These are phyloP conservation scores for Peribatodes rhomboidaria DNA, from an alignment of 2,888 invertebrate genomes.

Conservation along the genomic window DNA sequence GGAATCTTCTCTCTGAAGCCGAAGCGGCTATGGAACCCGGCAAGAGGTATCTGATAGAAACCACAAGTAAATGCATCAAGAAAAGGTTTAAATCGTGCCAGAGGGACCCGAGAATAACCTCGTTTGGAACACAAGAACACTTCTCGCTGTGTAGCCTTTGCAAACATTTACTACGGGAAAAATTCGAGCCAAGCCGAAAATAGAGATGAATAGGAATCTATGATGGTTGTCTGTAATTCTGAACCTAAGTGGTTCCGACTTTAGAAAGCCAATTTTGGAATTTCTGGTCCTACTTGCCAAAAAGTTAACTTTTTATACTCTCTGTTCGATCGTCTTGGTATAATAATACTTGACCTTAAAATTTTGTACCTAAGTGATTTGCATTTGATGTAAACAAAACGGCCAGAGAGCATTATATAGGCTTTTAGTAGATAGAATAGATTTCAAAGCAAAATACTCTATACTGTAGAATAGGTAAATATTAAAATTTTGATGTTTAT, in stretches of 20 bases:
- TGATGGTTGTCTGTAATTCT: background rate
- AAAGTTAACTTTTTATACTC: constrained; percentile 19
- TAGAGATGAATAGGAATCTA: background rate
- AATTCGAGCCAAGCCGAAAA: constrained; percentile 5
- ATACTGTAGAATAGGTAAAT: constrained; percentile 16
- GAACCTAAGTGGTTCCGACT: background rate
- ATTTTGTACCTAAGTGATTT: constrained; percentile 4
- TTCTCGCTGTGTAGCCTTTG: constrained; percentile 48
- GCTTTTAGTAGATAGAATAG: constrained; percentile 7
- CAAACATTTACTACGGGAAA: constrained; percentile 34
- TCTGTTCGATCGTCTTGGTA: constrained; percentile 13
- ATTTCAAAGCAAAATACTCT: constrained; percentile 16
- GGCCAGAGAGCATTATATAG: background rate
- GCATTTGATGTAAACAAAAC: constrained; percentile 26
- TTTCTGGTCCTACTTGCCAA: constrained; percentile 23
- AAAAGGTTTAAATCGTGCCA: constrained; percentile 58
- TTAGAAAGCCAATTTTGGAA: background rate
- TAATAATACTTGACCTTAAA: constrained; percentile 12
- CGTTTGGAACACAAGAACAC: constrained; percentile 50
- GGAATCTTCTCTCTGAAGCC: constrained; percentile 47
- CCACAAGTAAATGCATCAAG: constrained; percentile 55
- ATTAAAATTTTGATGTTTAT: background rate
- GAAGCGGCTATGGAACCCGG: constrained; percentile 59
- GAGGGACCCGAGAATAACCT: constrained; percentile 59
- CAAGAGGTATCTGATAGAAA: constrained; percentile 61